These are phyloP conservation scores for Panzeria rudis DNA, from an alignment of 2,888 invertebrate species.

Conservation along the genomic window DNA sequence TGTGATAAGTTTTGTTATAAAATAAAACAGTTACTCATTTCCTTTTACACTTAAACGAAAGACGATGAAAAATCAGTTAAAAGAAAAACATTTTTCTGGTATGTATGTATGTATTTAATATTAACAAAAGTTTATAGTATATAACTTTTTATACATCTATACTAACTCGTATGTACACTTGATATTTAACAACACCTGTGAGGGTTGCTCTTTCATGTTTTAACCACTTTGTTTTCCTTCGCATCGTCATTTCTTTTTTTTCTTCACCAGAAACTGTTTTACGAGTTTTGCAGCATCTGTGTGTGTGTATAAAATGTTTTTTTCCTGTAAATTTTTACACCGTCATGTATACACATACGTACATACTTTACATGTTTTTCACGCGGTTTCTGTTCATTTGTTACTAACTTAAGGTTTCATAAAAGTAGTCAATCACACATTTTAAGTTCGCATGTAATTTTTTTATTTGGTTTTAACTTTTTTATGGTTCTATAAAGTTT, in stretches of 20 bases:
- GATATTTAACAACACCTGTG: conserved; percentile 13
- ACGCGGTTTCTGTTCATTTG: conserved; percentile 24
- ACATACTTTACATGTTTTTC: neutral
- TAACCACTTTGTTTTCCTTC: neutral
- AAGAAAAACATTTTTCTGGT: neutral
- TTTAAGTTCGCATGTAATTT: conserved; percentile 27
- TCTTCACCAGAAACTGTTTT: neutral
- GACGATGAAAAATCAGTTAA: neutral
- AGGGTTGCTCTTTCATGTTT: conserved; percentile 18
- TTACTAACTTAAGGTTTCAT: conserved; percentile 39
- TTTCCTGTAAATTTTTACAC: conserved; percentile 35
- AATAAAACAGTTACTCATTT: conserved; percentile 49
- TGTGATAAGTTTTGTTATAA: conserved; percentile 59
- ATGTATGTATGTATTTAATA: neutral
- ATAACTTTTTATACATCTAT: neutral
- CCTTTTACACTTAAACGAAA: conserved; percentile 2
- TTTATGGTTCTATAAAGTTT: conserved; percentile 49
- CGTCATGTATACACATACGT: neutral
- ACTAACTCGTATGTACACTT: neutral
- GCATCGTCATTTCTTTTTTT: neutral
- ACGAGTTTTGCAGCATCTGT: neutral
- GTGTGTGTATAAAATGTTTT: conserved; percentile 1
- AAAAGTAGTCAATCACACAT: conserved; percentile 43
- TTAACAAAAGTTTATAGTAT: conserved; percentile 18
- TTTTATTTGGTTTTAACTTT: conserved; percentile 29